Percentiles rank a stretch among this genome's conserved stretches.
phyloP scores from a whole-genome alignment of 2,888 invertebrate genomes.

The Campoplex nolae region DNA sequence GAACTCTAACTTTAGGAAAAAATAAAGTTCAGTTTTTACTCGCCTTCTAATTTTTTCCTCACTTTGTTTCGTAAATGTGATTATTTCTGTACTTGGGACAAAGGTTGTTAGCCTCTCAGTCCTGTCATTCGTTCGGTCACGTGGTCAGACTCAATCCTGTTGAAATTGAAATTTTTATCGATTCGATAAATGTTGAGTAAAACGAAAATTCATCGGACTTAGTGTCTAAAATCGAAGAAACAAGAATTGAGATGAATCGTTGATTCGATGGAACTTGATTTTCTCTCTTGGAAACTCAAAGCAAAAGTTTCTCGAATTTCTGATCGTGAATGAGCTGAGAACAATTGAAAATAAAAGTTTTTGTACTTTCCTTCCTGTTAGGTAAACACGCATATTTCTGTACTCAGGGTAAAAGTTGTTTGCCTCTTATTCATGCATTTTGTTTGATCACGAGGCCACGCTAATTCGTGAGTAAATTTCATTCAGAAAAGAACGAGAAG shows the following conservation, averaged over 20 bases:
- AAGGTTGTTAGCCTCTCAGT: conserved; percentile 32
- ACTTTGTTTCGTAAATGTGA: conserved; percentile 20
- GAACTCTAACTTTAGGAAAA: not conserved
- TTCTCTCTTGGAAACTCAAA: too few species aligned
- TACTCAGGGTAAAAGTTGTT: conserved; percentile 15
- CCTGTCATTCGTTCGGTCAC: conserved; percentile 17
- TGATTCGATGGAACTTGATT: too few species aligned
- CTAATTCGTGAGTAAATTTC: not conserved
- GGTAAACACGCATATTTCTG: conserved; percentile 21
- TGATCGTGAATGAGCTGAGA: not conserved
- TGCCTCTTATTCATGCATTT: conserved; percentile 39
- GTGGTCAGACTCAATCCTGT: not conserved
- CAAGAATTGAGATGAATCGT: too few species aligned
- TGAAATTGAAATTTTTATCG: not conserved
- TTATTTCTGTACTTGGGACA: conserved; percentile 1
- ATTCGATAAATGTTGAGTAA: too few species aligned
- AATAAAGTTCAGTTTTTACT: not conserved
- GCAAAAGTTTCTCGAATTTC: too few species aligned
- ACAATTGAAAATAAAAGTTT: not conserved
- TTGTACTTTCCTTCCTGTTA: not conserved
- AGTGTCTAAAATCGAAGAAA: too few species aligned
- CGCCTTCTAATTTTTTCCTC: conserved; percentile 6
- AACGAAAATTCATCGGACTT: too few species aligned
- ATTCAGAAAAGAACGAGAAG: not conserved
- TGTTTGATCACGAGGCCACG: not conserved